phyloP scores from a whole-genome alignment of 2,888 invertebrate genomes.

The Synanthedon tipuliformis region DNA sequence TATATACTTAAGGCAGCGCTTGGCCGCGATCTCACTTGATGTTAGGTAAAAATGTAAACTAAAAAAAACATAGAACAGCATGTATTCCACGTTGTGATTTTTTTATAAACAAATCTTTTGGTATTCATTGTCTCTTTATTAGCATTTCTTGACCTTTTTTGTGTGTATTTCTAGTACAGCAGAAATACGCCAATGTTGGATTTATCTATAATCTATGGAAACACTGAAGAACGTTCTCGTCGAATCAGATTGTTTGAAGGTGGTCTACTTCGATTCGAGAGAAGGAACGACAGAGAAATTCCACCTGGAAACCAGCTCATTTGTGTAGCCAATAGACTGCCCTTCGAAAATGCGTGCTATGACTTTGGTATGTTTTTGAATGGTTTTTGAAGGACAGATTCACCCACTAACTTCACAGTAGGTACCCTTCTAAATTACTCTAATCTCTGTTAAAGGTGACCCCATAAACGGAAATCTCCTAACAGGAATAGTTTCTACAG shows the following conservation, averaged over 20 bases:
- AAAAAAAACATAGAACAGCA: too few relatives aligned
- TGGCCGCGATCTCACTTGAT: too few relatives aligned
- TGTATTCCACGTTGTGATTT: too few relatives aligned
- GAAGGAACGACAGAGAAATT: conserved; percentile 1
- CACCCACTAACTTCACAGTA: too few relatives aligned
- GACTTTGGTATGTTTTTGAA: conserved; percentile 20
- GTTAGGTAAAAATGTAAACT: too few relatives aligned
- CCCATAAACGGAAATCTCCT: conserved; percentile 11
- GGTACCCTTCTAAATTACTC: too few relatives aligned
- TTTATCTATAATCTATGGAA: conserved; percentile 2
- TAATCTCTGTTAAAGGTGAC: background rate
- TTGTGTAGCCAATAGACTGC: conserved; percentile 23
- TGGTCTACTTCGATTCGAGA: conserved; percentile 1
- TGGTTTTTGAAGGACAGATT: conserved; percentile 2
- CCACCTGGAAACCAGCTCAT: background rate
- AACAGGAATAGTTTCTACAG: conserved; percentile 19
- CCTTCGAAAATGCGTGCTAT: conserved; percentile 34
- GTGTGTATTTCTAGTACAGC: background rate
- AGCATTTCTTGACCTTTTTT: too few relatives aligned
- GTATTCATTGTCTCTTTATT: too few relatives aligned
- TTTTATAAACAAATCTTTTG: too few relatives aligned
- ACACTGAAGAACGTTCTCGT: background rate
- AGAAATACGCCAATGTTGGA: conserved; percentile 1
- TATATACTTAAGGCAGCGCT: too few relatives aligned
- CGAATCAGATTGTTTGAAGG: background rate